Percentiles rank a stretch among this genome's conserved stretches.
phyloP scores from a whole-genome alignment of 2,888 invertebrate species.

The Dascillus cervinus region DNA sequence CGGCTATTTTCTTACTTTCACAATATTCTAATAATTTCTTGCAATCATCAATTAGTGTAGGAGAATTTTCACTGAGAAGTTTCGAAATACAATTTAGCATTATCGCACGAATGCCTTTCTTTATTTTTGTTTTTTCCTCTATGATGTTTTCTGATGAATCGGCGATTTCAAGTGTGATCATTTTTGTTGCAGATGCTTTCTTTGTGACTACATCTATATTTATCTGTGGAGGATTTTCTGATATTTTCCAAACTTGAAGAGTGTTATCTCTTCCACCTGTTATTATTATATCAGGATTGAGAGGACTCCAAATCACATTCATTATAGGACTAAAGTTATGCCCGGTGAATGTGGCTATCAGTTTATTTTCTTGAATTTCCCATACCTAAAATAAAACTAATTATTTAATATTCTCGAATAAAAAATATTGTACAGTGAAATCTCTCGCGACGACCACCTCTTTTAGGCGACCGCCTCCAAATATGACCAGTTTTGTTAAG shows the following conservation, averaged over 20 bases:
- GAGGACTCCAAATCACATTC: conserved; percentile 57
- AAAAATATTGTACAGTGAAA: neutral
- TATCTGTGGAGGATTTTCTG: conserved; percentile 39
- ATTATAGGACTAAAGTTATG: conserved; percentile 50
- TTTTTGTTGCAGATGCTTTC: too few relatives aligned
- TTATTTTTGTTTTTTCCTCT: too few relatives aligned
- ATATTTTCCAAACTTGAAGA: conserved; percentile 57
- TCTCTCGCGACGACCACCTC: too few relatives aligned
- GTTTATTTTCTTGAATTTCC: conserved; percentile 49
- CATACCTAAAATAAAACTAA: conserved; percentile 51
- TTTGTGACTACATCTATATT: too few relatives aligned
- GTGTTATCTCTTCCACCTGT: conserved; percentile 61
- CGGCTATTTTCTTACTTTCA: too few relatives aligned
- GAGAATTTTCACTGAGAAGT: conserved; percentile 7
- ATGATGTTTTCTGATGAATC: too few relatives aligned
- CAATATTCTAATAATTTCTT: conserved; percentile 7
- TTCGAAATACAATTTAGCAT: conserved; percentile 19
- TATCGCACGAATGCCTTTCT: too few relatives aligned
- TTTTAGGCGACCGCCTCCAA: too few relatives aligned
- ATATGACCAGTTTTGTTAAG: too few relatives aligned
- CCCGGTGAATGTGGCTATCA: conserved; percentile 53
- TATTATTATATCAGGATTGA: conserved; percentile 52
- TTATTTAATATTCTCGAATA: neutral
- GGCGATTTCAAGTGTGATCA: too few relatives aligned
- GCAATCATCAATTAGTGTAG: conserved; percentile 10